Conservation (phyloP, 1,140 invertebrate genomes). For the Temnothorax longispinosus region DNA sequence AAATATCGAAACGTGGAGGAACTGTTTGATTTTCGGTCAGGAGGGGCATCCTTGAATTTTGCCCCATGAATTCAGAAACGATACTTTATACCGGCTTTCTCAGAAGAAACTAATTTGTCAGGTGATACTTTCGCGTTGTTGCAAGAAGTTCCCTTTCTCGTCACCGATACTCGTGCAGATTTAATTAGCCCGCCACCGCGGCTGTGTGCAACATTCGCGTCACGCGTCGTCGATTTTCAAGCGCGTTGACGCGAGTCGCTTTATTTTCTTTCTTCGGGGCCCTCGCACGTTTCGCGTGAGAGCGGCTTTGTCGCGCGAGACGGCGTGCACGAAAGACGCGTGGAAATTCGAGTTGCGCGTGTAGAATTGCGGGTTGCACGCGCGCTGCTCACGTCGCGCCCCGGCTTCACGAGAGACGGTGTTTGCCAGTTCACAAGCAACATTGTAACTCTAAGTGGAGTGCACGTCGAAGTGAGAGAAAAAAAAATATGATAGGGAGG, state of each 20-base stretch:
- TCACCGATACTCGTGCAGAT: background rate
- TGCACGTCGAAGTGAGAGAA: constrained; percentile 32
- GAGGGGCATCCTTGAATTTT: background rate
- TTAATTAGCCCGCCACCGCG: constrained; percentile 28
- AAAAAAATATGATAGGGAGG: background rate
- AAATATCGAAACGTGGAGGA: background rate
- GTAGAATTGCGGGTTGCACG: constrained; percentile 65
- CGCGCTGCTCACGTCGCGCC: constrained; percentile 36
- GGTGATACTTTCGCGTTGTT: background rate
- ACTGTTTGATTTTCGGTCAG: background rate
- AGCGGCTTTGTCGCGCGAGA: constrained; percentile 68
- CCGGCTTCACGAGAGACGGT: constrained; percentile 56
- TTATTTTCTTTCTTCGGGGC: constrained; percentile 33
- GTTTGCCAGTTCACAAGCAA: constrained; percentile 68
- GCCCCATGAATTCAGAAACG: background rate
- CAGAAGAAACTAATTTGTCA: background rate
- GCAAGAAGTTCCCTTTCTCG: background rate
- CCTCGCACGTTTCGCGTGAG: constrained; percentile 54
- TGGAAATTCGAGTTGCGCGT: constrained; percentile 71
- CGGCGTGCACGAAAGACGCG: constrained; percentile 57
- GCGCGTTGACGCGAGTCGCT: constrained; percentile 18
- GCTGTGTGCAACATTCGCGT: constrained; percentile 1
- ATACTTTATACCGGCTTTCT: background rate
- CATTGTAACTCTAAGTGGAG: constrained; percentile 74
- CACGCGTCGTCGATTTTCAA: constrained; percentile 33